Evolutionary conservation across 2,888 invertebrate species (phyloP), one percentile per base, ranked within the genome.

Genomic region (Caenorhabditis sp.): DNA sequence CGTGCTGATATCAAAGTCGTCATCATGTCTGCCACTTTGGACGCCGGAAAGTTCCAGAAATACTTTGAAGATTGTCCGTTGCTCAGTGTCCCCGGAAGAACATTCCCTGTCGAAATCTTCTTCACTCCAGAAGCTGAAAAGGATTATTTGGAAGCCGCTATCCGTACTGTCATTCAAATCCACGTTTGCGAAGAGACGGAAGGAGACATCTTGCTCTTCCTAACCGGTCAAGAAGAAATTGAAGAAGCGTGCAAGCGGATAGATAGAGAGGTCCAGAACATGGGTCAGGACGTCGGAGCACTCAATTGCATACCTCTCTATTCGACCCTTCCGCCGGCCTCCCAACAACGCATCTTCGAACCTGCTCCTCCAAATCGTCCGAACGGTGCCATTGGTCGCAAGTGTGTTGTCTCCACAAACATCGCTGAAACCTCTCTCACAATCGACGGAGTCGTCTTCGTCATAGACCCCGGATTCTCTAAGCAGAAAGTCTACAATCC

Each of bases 391-490:
- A 93, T 96, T 32, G 95, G 96, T 30, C 72, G 89, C 8, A 89
- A 89, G 56, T 87, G 87, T 63, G 98, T 99, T 0, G 96, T 99
- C 0, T 97, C 98, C 0, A 99, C 99, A 0, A 99, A 99, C 89
- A 99, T 99, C 83, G 99, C 99, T 0, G 99, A 99, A 91, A 99
- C 99, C 0, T 98, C 98, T 0, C 90, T 99, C 24, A 99, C 99
- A 5, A 99, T 99, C 86, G 99, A 99, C 88, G 99, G 99, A 52
- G 97, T 99, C 1, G 99, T 99, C 11, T 99, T 97, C 89, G 99
- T 99, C 9, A 98, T 99, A 88, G 99, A 99, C 91, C 98, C 99
- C 0, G 99, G 99, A 9, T 99, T 99, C 91, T 96, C 98, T 0
- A 99, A 99, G 89, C 99, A 99, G 90, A 99, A 99, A 91, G 93